Percentiles rank a stretch among this genome's conserved stretches.
Evolutionary conservation across 1,140 invertebrate species (phyloP).

Genomic region (Cherax destructor): DNA sequence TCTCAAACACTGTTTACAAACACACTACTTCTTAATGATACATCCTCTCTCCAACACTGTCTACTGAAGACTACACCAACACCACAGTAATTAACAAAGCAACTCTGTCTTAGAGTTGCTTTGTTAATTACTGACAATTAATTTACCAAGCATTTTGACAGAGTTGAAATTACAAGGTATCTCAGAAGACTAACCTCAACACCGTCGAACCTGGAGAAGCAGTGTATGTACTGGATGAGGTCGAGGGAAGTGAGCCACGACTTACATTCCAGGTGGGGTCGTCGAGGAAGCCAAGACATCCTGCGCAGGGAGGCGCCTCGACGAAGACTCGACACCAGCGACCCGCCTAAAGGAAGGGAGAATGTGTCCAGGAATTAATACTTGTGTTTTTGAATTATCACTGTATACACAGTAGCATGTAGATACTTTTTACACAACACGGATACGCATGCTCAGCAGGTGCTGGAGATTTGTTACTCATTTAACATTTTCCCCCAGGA

Average conservation of each 20-base stretch:
- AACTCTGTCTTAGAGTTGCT: too few species aligned
- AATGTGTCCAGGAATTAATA: neutral
- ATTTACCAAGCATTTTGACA: too few species aligned
- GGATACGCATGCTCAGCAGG: neutral
- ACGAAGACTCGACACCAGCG: slow-evolving; percentile 45
- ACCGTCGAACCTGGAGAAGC: slow-evolving; percentile 48
- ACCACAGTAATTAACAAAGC: too few species aligned
- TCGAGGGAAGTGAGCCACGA: slow-evolving; percentile 54
- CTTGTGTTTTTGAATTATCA: too few species aligned
- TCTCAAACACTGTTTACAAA: too few species aligned
- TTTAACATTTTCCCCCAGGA: too few species aligned
- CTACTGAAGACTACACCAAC: too few species aligned
- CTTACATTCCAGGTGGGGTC: slow-evolving; percentile 52
- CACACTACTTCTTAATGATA: too few species aligned
- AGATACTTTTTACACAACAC: neutral
- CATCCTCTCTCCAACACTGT: too few species aligned
- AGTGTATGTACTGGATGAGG: slow-evolving; percentile 24
- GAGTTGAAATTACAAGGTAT: too few species aligned
- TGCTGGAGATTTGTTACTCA: too few species aligned
- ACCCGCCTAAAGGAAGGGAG: slow-evolving; percentile 11
- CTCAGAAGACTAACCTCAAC: slow-evolving; percentile 36
- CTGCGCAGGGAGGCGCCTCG: slow-evolving; percentile 52
- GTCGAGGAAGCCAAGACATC: slow-evolving; percentile 61
- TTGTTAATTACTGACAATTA: too few species aligned
- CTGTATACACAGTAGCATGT: neutral